Base-by-base conservation (phyloP, 2,888 invertebrate species). In the Pocota personata region DNA sequence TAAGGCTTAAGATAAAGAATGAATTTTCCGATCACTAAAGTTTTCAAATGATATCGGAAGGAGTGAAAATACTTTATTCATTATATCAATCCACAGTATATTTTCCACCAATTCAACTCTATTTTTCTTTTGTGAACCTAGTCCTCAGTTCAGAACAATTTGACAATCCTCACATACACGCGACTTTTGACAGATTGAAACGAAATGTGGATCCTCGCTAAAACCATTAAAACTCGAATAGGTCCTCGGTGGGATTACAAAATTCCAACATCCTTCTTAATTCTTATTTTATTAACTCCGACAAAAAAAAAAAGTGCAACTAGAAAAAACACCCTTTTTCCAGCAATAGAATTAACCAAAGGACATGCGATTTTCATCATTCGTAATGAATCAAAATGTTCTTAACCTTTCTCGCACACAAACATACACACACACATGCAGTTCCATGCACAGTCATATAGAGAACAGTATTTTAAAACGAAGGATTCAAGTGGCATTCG, bases 401-500 rank as follows among this genome's bases (percentile, higher is more conserved):
- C 80, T 86, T 82, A 86, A 86, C 86, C 80, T 86, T 86, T 86
- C 66, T 46, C 55, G 27, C 71, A 46, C 19, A 78, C 55, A 67
- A 21, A 60, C 35, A 60, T 21, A 10, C 43, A 14, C 27, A 30
- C 30, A 55, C 16, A 62, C 21, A 40, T 27, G 3, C n/a, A 32
- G 19, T 30, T 2, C 24, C 40, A 19, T 16, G 4, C 62, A 32
- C 16, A 76, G 16, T 21, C 8, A 16, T 12, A 64, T 4, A 35
- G 4, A 12, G 14, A n/a, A 35, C n/a, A 43, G 32, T 12, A 37
- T 48, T 14, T 32, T 52, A 66, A 72, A 72, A 37, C 55, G 60
- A 72, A 77, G 72, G 84, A 84, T 71, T 86, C 76, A 82, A 86
- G 72, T 82, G 86, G 76, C 71, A 80, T 84, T 79, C 84, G 75